phyloP scores from a whole-genome alignment of 2,888 invertebrate genomes.

The Mechanitis mazaeus region DNA sequence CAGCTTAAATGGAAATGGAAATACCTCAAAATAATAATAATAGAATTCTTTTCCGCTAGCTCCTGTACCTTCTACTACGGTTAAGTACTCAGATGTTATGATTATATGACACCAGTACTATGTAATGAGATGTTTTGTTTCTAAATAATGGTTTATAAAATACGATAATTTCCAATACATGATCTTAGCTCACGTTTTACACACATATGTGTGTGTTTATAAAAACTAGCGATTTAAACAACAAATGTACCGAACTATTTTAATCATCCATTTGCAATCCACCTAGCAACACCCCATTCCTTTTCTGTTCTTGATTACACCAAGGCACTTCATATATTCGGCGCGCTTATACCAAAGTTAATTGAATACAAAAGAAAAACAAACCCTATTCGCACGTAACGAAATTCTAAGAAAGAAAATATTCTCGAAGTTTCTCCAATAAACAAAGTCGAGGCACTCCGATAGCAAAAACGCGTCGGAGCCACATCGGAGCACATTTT shows the following conservation, averaged over 20 bases:
- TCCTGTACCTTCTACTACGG: slow-evolving; percentile 28
- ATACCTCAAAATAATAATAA: no score
- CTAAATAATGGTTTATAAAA: slow-evolving; percentile 20
- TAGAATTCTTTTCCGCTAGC: slow-evolving; percentile 18
- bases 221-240: no score
- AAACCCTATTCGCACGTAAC: slow-evolving; percentile 9
- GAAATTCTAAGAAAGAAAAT: slow-evolving; percentile 34
- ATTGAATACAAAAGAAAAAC: slow-evolving; percentile 19
- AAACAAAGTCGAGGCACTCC: slow-evolving; percentile 38
- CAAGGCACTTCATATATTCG: background rate
- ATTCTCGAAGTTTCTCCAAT: slow-evolving; percentile 36
- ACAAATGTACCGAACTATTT: no score
- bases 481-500: slow-evolving; percentile 61
- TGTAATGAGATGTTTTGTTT: slow-evolving; percentile 30
- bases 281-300: no score
- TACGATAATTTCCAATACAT: slow-evolving; percentile 4
- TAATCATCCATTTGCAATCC: no score
- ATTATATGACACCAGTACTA: slow-evolving; percentile 48
- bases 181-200: slow-evolving; percentile 10
- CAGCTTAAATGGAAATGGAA: no score
- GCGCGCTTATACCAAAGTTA: background rate
- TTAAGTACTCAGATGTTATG: slow-evolving; percentile 37
- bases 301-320: background rate
- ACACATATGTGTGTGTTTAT: no score
- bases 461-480: slow-evolving; percentile 46